Conservation (phyloP, 2,888 invertebrate genomes). For the Hoplodrina blanda region DNA sequence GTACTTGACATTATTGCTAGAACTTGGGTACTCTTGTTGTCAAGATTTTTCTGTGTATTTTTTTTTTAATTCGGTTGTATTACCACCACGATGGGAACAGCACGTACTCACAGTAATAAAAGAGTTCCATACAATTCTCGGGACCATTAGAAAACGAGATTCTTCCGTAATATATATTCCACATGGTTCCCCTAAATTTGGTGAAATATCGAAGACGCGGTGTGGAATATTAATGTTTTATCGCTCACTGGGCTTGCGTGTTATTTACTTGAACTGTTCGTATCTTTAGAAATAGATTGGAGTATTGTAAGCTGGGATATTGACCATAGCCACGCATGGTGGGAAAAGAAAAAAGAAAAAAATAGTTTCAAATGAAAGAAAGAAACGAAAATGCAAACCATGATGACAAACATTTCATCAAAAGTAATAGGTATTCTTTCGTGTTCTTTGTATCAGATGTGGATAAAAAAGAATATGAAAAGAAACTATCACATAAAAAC, state of each 20-base stretch:
- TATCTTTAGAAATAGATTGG: conserved; percentile 25
- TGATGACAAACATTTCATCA: neutral
- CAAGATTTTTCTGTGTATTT: too few relatives aligned
- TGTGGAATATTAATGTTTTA: conserved; percentile 61
- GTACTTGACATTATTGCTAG: neutral
- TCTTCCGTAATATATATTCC: conserved; percentile 33
- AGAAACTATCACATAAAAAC: too few relatives aligned
- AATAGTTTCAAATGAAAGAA: neutral
- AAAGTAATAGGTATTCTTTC: too few relatives aligned
- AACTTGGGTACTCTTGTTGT: too few relatives aligned
- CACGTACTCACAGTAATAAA: conserved; percentile 29
- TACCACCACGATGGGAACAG: neutral
- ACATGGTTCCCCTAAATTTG: conserved; percentile 44
- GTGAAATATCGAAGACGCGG: conserved; percentile 57
- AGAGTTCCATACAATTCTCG: conserved; percentile 26
- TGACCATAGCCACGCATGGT: neutral
- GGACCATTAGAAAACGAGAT: conserved; percentile 23
- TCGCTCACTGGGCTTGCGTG: conserved; percentile 45
- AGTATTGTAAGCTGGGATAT: conserved; percentile 5
- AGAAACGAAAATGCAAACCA: neutral
- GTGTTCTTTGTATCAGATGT: too few relatives aligned
- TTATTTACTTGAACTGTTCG: conserved; percentile 40
- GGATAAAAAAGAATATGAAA: too few relatives aligned
- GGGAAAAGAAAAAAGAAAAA: neutral
- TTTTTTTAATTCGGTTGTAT: too few relatives aligned